Evolutionary conservation across 2,113 vertebrate genomes (phyloP).

Genomic region (Cardinalis cardinalis): DNA sequence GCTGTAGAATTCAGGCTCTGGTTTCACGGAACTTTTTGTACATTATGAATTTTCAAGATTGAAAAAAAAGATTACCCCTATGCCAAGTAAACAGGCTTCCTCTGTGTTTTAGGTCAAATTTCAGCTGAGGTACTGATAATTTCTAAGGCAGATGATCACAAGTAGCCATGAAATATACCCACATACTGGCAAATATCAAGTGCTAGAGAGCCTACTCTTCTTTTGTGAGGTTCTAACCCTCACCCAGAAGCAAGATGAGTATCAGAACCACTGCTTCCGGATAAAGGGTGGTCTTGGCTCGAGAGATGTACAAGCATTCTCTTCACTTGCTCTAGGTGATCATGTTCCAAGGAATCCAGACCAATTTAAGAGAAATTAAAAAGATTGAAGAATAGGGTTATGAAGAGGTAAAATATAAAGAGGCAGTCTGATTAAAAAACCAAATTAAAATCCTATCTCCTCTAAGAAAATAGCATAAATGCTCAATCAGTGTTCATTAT

Average conservation of each 20-base stretch:
- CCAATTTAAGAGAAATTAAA: background rate
- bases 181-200: background rate
- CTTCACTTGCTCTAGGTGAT: background rate
- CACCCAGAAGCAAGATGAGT: background rate
- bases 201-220: background rate
- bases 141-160: background rate
- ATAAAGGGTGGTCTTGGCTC: background rate
- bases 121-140: background rate
- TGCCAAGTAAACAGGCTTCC: background rate
- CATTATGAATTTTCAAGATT: background rate
- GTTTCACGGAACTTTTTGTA: background rate
- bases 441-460: background rate
- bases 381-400: background rate
- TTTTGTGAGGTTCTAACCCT: background rate
- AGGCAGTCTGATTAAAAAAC: background rate
- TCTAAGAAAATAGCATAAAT: background rate
- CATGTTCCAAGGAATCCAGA: background rate
- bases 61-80: rapidly evolving
- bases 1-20: background rate
- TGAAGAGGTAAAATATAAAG: background rate
- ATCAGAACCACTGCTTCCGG: background rate
- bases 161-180: background rate
- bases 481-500: background rate
- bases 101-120: background rate
- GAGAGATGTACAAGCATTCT: background rate